Conservation (phyloP, 2,113 vertebrate species). For the Strigops habroptila region DNA sequence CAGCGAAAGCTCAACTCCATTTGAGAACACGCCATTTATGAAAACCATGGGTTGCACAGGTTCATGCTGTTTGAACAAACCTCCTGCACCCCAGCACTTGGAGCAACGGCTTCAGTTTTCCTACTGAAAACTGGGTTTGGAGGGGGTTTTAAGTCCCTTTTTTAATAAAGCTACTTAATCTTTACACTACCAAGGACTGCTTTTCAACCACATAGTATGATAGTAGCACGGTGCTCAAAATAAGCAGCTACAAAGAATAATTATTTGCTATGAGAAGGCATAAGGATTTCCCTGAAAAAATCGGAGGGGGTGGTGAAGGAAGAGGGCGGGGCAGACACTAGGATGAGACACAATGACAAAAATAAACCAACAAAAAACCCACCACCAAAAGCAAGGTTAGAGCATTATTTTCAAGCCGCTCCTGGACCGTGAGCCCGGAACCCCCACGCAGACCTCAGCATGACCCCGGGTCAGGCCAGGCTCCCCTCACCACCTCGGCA, state of each 20-base stretch:
- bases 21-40: accelerated
- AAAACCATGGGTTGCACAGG: background rate
- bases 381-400: background rate
- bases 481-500: background rate
- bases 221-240: background rate
- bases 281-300: background rate
- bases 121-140: background rate
- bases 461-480: accelerated
- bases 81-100: no score
- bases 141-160: background rate
- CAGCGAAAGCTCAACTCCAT: background rate
- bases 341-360: background rate
- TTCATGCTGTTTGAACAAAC: background rate
- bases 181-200: background rate
- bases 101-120: background rate
- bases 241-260: background rate
- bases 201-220: background rate
- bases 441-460: accelerated
- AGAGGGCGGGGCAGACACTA: no score
- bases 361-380: background rate
- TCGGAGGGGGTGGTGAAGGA: accelerated
- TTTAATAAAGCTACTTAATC: background rate
- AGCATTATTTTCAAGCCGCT: accelerated
- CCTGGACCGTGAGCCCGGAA: accelerated
- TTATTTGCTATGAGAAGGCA: background rate